Percentiles rank a stretch among this genome's conserved stretches.
Evolutionary conservation across 2,888 invertebrate species (phyloP).

Genomic region (Eledone cirrhosa): DNA sequence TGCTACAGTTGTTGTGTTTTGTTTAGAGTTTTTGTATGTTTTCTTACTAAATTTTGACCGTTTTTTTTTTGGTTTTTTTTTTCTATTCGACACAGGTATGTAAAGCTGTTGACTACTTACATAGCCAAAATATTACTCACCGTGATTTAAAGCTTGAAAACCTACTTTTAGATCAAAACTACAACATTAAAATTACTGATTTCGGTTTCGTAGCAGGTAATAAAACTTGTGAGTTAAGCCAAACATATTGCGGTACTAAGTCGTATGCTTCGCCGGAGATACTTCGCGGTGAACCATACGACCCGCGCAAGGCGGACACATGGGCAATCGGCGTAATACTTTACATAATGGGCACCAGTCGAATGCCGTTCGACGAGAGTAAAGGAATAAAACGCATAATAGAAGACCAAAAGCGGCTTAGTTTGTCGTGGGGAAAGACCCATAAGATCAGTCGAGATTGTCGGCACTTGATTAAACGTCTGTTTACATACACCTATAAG

Average conservation of each 20-base stretch:
- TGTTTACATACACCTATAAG: constrained; percentile 55
- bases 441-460: constrained; percentile 49
- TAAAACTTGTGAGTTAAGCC: constrained; percentile 58
- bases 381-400: constrained; percentile 62
- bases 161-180: constrained; percentile 66
- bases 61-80: too few relatives aligned
- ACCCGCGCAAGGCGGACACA: constrained; percentile 68
- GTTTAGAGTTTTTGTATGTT: too few relatives aligned
- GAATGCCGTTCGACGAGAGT: constrained; percentile 69
- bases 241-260: constrained; percentile 70
- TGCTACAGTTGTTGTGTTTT: too few relatives aligned
- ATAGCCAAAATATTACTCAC: constrained; percentile 67
- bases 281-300: constrained; percentile 69
- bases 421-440: constrained; percentile 61
- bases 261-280: constrained; percentile 69
- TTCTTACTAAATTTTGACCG: too few relatives aligned
- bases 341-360: constrained; percentile 67
- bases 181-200: constrained; percentile 68
- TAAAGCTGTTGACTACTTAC: constrained; percentile 66
- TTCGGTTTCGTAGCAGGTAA: constrained; percentile 67
- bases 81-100: neutral
- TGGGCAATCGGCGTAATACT: constrained; percentile 69
- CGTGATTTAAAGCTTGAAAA: constrained; percentile 70
- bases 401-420: constrained; percentile 59
- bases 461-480: constrained; percentile 50